phyloP scores from a whole-genome alignment of 1,140 invertebrate genomes.

The Argopecten irradians region DNA sequence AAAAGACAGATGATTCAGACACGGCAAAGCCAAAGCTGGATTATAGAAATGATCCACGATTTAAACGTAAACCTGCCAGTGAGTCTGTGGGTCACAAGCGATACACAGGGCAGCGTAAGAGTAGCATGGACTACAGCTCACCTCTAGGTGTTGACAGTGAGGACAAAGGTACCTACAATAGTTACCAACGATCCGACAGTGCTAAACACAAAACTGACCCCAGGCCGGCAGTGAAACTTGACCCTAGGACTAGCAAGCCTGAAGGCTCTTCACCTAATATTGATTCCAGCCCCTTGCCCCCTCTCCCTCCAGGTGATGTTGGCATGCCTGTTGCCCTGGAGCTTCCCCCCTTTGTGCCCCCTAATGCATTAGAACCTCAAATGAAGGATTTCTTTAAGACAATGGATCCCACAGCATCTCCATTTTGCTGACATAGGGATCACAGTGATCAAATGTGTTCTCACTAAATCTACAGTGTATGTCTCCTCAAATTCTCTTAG shows the following conservation, averaged over 20 bases:
- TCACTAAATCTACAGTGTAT: neutral
- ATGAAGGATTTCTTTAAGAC: conserved; percentile 75
- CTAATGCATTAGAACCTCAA: conserved; percentile 61
- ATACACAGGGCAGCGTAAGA: conserved; percentile 61
- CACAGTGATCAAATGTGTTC: neutral
- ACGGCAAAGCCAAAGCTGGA: conserved; percentile 65
- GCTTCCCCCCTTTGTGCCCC: conserved; percentile 56
- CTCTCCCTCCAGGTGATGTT: conserved; percentile 16
- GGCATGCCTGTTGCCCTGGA: conserved; percentile 43
- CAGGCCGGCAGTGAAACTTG: conserved; percentile 37
- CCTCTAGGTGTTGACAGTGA: conserved; percentile 63
- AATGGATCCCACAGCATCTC: conserved; percentile 76
- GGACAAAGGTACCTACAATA: conserved; percentile 59
- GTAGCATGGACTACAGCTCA: conserved; percentile 72
- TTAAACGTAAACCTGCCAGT: conserved; percentile 65
- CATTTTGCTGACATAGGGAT: conserved; percentile 69
- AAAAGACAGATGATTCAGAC: conserved; percentile 34
- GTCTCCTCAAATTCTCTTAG: neutral
- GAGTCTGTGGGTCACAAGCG: conserved; percentile 50
- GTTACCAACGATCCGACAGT: conserved; percentile 64
- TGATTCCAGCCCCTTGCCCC: neutral
- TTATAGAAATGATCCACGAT: conserved; percentile 72
- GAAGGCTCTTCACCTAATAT: conserved; percentile 27
- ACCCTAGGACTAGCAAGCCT: conserved; percentile 37
- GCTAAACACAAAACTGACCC: conserved; percentile 39